Evolutionary conservation across 1,140 invertebrate species (phyloP).

Genomic region (Drosophila burlai): DNA sequence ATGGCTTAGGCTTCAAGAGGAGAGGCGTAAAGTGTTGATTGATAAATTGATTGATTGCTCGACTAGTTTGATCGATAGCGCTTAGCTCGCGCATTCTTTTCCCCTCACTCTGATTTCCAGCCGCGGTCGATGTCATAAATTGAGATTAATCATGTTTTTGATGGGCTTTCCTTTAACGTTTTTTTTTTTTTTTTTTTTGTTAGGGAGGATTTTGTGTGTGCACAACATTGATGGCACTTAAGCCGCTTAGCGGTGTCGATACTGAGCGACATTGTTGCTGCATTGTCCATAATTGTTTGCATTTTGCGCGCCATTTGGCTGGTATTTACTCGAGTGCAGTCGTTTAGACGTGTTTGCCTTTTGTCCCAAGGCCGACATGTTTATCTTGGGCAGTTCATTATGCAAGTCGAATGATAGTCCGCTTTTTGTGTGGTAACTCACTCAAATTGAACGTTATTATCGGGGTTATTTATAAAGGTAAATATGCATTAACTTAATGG

Average conservation of each 20-base stretch:
- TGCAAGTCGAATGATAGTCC: slow-evolving; percentile 1
- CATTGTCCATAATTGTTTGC: slow-evolving; percentile 44
- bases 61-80: slow-evolving; percentile 63
- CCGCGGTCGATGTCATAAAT: slow-evolving; percentile 71
- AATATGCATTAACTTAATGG: background rate
- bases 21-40: slow-evolving; percentile 54
- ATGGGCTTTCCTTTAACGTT: slow-evolving; percentile 33
- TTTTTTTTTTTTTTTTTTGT: background rate
- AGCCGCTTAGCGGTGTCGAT: slow-evolving; percentile 39
- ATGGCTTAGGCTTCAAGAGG: slow-evolving; percentile 17
- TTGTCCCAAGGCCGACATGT: slow-evolving; percentile 5
- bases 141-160: slow-evolving; percentile 80
- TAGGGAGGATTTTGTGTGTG: slow-evolving; percentile 7
- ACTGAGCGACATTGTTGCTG: slow-evolving; percentile 26
- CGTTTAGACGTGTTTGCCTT: slow-evolving; percentile 24
- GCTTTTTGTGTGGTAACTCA: slow-evolving; percentile 2
- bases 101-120: slow-evolving; percentile 13
- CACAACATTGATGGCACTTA: slow-evolving; percentile 29
- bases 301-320: slow-evolving; percentile 44
- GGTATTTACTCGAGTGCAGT: slow-evolving; percentile 32
- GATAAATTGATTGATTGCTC: slow-evolving; percentile 79
- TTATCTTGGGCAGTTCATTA: slow-evolving; percentile 20
- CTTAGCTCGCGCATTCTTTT: slow-evolving; percentile 8
- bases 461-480: background rate
- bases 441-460: background rate